A percentile compares a stretch with the other conserved stretches of the same genome.
Conservation (phyloP, 1,140 invertebrate genomes). For the Drosophila insularis region DNA sequence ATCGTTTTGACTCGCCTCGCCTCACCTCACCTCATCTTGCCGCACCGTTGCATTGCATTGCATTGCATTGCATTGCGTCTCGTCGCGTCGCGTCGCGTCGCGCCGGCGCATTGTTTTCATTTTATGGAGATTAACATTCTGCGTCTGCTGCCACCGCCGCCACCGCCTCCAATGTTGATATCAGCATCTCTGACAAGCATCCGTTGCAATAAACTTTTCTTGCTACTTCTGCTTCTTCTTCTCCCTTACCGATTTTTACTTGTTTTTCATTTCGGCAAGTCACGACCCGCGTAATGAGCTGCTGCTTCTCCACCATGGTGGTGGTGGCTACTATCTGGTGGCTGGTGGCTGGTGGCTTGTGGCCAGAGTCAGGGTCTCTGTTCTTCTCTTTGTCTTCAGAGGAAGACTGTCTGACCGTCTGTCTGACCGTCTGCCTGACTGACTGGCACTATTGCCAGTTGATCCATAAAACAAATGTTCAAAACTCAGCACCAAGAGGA, state of each 20-base stretch:
- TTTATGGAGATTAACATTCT: conserved; percentile 81
- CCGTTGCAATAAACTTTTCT: conserved; percentile 64
- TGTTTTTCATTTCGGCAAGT: conserved; percentile 80
- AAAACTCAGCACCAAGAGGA: not conserved
- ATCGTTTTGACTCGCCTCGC: not conserved
- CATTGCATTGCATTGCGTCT: conserved; percentile 24
- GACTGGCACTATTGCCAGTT: conserved; percentile 26
- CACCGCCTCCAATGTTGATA: conserved; percentile 47
- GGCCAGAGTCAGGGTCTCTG: conserved; percentile 35
- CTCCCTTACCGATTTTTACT: conserved; percentile 66
- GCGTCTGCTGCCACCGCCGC: conserved; percentile 46
- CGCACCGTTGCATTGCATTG: conserved; percentile 4
- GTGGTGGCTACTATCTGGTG: not conserved
- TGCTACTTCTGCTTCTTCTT: conserved; percentile 43
- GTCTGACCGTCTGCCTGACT: not conserved
- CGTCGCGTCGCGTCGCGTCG: conserved; percentile 62
- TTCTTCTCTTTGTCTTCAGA: conserved; percentile 64
- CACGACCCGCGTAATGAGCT: conserved; percentile 79
- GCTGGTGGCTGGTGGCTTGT: not conserved
- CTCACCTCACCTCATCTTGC: no score
- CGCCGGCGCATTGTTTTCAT: conserved; percentile 79
- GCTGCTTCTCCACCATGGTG: conserved; percentile 3
- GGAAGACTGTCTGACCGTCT: conserved; percentile 45
- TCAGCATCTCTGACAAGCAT: conserved; percentile 76
- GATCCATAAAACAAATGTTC: conserved; percentile 12